Evolutionary conservation across 2,797 vertebrate genomes (phyloP).

Genomic region (Coendou prehensilis): DNA sequence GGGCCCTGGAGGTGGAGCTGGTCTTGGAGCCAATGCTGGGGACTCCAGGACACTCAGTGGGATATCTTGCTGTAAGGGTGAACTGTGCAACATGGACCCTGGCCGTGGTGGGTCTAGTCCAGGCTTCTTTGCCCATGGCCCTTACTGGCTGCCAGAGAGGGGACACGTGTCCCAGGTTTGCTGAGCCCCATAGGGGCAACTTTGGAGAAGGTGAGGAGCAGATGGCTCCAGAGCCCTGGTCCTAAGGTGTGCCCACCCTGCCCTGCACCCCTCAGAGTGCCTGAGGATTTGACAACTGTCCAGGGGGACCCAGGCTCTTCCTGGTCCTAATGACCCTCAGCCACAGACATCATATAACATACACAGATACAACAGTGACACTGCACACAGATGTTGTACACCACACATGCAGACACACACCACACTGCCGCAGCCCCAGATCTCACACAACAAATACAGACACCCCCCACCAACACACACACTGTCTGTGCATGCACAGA

Average conservation of each 20-base stretch:
- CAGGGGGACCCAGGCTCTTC: background rate
- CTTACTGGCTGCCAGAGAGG: background rate
- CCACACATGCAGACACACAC: background rate
- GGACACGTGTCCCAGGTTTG: background rate
- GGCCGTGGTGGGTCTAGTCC: background rate
- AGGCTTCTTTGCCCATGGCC: background rate
- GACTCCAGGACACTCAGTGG: accelerated
- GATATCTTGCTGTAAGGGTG: accelerated
- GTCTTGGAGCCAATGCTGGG: background rate
- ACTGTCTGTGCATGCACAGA: background rate
- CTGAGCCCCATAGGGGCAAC: background rate
- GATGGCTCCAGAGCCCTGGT: accelerated
- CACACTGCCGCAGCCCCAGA: background rate
- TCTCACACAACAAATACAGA: background rate
- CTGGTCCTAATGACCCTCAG: background rate
- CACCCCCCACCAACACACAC: background rate
- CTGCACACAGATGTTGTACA: background rate
- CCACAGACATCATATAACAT: background rate
- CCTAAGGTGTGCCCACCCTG: background rate
- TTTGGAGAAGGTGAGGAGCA: background rate
- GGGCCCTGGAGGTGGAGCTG: background rate
- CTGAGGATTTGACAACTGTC: accelerated
- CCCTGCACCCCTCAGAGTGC: background rate
- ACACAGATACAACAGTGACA: background rate
- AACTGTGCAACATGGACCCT: accelerated